Base-by-base conservation (phyloP, 2,113 vertebrate species). In the Nothobranchius kuhntae region DNA sequence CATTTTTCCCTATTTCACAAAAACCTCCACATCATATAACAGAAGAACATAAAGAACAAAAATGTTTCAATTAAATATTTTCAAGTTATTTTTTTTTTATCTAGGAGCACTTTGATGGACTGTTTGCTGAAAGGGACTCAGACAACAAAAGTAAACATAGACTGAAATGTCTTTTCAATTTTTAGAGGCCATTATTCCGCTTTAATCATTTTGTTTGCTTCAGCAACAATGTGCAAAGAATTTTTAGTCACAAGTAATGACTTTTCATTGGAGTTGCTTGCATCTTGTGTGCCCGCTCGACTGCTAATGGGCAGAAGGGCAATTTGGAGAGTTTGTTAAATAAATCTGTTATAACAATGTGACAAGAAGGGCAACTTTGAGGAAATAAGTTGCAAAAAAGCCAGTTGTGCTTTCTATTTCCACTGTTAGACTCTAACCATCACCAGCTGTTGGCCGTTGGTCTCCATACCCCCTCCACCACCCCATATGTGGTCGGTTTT, bases 321-420 rank as follows among this genome's bases (percentile, higher is more conserved):
- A 71, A 40, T 75, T 68, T 53, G 24, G 59, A 60, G 36, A 17
- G 44, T 21, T 30, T 61, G 46, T 47, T 53, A 24, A 13, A 26
- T 6, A 40, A 59, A 24, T 10, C 56, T 44, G 56, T 21, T 13
- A 21, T 4, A 58, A 57, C 0, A n/a, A 63, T 64, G 60, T 65
- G 54, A 63, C 44, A 50, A 59, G 30, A 52, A 65, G 44, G 38
- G 57, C 58, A 55, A 48, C 55, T 45, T 21, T 9, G 4, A 48
- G 71, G 21, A 74, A 68, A 85, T 62, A 79, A 63, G 54, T 52
- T 72, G 46, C 44, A 40, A 17, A 68, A 84, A 83, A 81, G 81
- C 80, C 84, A 83, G 59, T 73, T 76, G 60, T 66, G 58, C 70
- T 71, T 52, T 35, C 55, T 14, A 61, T 77, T 82, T 82, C 61